Conservation (phyloP, 2,113 vertebrate genomes). For the Carassius carassius region DNA sequence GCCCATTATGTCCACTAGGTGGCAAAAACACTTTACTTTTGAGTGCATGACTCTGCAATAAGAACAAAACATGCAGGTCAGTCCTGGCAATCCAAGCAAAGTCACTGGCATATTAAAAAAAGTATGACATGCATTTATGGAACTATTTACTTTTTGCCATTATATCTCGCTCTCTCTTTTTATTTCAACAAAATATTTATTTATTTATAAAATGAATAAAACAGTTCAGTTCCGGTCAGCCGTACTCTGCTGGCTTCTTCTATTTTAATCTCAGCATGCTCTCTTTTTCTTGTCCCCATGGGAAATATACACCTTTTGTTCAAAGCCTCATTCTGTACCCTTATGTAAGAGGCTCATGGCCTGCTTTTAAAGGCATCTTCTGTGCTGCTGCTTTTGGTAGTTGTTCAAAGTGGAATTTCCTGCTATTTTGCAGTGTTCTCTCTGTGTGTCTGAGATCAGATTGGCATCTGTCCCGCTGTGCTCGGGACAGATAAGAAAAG, state of each 20-base stretch:
- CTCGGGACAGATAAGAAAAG: conserved; percentile 37
- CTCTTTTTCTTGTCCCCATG: conserved; percentile 7
- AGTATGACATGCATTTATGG: too few relatives aligned
- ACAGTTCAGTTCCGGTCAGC: not conserved
- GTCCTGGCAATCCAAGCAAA: not conserved
- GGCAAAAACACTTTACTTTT: not conserved
- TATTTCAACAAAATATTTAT: too few relatives aligned
- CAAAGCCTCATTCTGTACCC: not conserved
- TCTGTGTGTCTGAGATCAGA: conserved; percentile 47
- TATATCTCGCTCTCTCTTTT: too few relatives aligned
- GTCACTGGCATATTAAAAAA: not conserved
- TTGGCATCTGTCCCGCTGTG: conserved; percentile 35
- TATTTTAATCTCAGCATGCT: conserved; percentile 5
- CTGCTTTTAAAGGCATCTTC: conserved; percentile 32
- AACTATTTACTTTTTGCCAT: too few relatives aligned
- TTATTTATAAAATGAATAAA: too few relatives aligned
- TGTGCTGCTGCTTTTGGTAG: conserved; percentile 25
- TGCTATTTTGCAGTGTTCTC: conserved; percentile 45
- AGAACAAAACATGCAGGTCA: not conserved
- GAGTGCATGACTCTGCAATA: not conserved
- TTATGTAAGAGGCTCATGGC: conserved; percentile 32
- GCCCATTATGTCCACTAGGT: not conserved
- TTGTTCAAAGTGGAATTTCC: conserved; percentile 52
- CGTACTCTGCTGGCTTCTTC: not conserved
- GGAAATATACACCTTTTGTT: conserved; percentile 34